Evolutionary conservation across 2,797 vertebrate species (phyloP), one percentile per base, ranked within the genome.

Genomic region (Mormyrus proboscirostris): DNA sequence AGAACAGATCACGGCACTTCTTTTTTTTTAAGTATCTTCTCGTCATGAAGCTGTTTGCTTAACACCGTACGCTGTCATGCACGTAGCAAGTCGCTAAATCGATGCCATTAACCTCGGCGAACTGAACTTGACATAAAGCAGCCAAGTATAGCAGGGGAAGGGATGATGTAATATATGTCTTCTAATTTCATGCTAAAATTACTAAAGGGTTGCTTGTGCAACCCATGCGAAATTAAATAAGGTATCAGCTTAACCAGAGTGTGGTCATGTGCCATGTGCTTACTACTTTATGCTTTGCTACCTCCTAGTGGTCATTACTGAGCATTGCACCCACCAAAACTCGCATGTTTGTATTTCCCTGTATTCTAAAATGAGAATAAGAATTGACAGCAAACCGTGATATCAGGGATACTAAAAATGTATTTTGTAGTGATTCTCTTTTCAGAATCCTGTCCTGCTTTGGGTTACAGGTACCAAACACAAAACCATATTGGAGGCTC

Each of bases 401-500:
- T 69, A 69, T 69, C 62, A 12, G 62, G 9, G 62, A 29, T 76
- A 41, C 12, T 76, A 76, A 33, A 38, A 73, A 73, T 83, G 44
- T 50, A 47, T 50, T 83, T 50, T 10, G 19, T 84, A 50, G 38
- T 19, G 9, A 51, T 49, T 33, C 22, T 51, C 8, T 86, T 47
- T 84, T 29, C 22, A 0, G 2, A 85, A 85, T 50, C 9, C 4
- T 25, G 12, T 51, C 47, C 3, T 50, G n/a, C 47, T 12, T 85
- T 53, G 83, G 25, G 49, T 53, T 29, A 53, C 93, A 98, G 97
- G 98, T 94, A 98, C 98, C 91, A 99, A 98, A 97, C 97, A 98
- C 96, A 98, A 98, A 97, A 98, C 98, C 92, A 97, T 98, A 92
- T 94, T 98, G 91, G 98, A 99, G 92, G 98, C 98, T 41, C 96